Evolutionary conservation across 2,113 vertebrate genomes (phyloP), one percentile per base, ranked within the genome.

Genomic region (Indicator indicator): DNA sequence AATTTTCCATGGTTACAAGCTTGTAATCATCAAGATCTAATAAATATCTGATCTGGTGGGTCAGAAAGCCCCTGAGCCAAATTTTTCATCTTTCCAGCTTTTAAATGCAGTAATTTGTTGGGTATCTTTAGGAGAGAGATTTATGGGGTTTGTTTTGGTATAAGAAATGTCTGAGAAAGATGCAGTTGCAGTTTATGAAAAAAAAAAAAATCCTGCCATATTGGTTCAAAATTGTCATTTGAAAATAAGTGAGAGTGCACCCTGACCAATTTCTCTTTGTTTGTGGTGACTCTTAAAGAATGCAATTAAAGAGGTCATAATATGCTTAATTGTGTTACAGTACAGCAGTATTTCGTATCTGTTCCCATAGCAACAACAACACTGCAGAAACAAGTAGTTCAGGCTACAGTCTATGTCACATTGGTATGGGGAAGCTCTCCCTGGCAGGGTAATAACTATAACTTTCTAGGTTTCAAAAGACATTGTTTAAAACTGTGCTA

Each of bases 301-400:
- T 74, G 77, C 38, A 89, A 67, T 94, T 91, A 93, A 90, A 88
- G 26, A 68, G 72, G 38, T 59, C 76, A 21, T 83, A 94, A 92
- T 79, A 67, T 2, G 3, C 44, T 80, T 90, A 92, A 81, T 76
- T 77, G 63, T 94, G 77, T 69, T 95, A 44, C 5, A 86, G 59
- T 86, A 93, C 81, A 92, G 54, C 52, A 92, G 44, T 60, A 89
- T 88, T 93, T 83, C 16, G 6, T 81, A 78, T 93, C 87, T 79
- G 94, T 97, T 97, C 78, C 86, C 83, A 95, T 97, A 93, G 94
- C 86, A 97, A 96, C 95, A 74, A 69, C 68, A 95, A 78, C 80
- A 76, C 83, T 78, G 72, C 75, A 95, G 83, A 96, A 97, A 96
- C 86, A 95, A 95, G 89, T 89, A 88, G 71, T 88, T 94, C 75